Evolutionary conservation across 2,888 invertebrate species (phyloP).

Genomic region (Altica lythri): DNA sequence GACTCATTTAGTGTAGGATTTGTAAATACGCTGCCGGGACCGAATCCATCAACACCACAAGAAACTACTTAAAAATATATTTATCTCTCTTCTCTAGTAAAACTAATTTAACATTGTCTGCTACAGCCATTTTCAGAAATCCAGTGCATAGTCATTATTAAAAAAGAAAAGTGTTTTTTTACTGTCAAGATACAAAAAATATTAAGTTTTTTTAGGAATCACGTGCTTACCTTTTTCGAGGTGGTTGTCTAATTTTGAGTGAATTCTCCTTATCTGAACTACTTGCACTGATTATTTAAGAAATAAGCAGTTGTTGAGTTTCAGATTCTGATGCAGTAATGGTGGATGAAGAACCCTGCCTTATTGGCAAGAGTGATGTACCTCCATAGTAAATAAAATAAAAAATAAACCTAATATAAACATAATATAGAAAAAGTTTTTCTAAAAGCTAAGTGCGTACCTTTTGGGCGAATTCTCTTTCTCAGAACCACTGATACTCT

Average conservation of each 20-base stretch:
- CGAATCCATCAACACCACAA: no score
- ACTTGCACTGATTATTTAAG: background rate
- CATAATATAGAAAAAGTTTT: no score
- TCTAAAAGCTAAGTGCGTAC: no score
- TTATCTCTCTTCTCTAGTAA: background rate
- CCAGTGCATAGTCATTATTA: background rate
- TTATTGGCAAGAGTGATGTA: slow-evolving; percentile 1
- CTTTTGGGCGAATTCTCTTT: no score
- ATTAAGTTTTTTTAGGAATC: background rate
- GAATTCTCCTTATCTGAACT: slow-evolving; percentile 4
- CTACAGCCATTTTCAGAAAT: no score
- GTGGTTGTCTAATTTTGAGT: slow-evolving; percentile 1
- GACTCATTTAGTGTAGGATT: no score
- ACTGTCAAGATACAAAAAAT: background rate
- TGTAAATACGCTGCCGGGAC: no score
- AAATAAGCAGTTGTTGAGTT: background rate
- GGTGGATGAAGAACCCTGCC: background rate
- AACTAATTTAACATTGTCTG: no score
- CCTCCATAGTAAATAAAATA: background rate
- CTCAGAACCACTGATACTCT: no score
- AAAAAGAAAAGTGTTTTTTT: background rate
- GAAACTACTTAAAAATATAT: background rate
- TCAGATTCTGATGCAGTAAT: background rate
- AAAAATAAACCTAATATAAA: background rate
- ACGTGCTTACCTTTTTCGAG: slow-evolving; percentile 2